Evolutionary conservation across 2,113 vertebrate species (phyloP).

Genomic region (Callospermophilus lateralis): DNA sequence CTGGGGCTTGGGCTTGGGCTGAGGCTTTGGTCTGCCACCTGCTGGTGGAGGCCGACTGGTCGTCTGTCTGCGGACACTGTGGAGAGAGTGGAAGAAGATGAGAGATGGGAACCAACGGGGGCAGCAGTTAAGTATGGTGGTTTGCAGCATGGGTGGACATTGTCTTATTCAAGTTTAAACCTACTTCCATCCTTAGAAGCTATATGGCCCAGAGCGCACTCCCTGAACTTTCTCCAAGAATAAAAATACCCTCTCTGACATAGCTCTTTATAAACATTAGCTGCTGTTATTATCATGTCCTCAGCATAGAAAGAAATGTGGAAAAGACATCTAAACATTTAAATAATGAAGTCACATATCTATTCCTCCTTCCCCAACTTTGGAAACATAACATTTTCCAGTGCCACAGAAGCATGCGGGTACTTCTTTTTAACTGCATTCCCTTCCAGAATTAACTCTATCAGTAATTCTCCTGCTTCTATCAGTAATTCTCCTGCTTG

Average conservation of each 20-base stretch:
- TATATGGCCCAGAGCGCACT: not conserved
- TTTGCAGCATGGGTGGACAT: not conserved
- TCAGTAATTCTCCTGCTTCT: too few species aligned
- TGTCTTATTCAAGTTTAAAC: not conserved
- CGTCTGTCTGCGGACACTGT: conserved; percentile 92
- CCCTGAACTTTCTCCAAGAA: not conserved
- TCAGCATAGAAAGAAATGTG: not conserved
- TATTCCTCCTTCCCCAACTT: not conserved
- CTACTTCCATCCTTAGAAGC: not conserved
- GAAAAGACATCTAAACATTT: not conserved
- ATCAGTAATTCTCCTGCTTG: not conserved
- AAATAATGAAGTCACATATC: not conserved
- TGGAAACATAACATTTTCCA: not conserved
- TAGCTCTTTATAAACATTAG: not conserved
- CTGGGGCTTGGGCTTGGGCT: conserved; percentile 98
- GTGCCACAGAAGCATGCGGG: not conserved
- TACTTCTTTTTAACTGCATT: not conserved
- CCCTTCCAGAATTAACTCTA: too few species aligned
- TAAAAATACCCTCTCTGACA: not conserved
- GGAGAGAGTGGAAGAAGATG: not conserved
- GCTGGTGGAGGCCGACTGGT: conserved; percentile 93
- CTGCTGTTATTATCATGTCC: not conserved
- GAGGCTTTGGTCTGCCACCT: conserved; percentile 96
- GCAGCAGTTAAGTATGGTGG: not conserved
- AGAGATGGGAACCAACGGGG: not conserved